phyloP scores from a whole-genome alignment of 2,113 vertebrate species.

The Pterocles burchelli region DNA sequence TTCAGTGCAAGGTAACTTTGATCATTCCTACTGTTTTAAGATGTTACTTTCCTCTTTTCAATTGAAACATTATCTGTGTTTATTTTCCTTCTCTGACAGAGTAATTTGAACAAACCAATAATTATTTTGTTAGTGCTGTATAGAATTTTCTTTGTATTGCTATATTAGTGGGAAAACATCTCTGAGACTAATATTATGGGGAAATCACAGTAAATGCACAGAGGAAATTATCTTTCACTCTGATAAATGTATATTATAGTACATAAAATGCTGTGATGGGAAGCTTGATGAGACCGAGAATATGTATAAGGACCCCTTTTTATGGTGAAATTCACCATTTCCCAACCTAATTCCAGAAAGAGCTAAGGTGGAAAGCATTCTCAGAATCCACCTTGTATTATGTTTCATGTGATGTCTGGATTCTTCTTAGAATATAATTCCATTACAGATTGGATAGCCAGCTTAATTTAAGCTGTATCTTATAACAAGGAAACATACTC shows the following conservation, averaged over 20 bases:
- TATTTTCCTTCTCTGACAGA: not conserved
- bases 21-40: not conserved
- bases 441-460: not conserved
- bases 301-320: not conserved
- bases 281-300: not conserved
- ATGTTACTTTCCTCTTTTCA: not conserved
- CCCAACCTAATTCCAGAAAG: not conserved
- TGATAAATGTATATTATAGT: not conserved
- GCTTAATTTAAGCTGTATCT: not conserved
- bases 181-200: not conserved
- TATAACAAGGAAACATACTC: not conserved
- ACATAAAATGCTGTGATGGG: not conserved
- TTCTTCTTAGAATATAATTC: not conserved
- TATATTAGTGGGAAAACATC: not conserved
- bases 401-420: not conserved
- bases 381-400: not conserved
- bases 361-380: not conserved
- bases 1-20: slow-evolving; percentile 13
- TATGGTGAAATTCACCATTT: not conserved
- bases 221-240: not conserved
- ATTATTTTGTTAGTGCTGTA: not conserved
- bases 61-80: not conserved
- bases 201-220: not conserved
- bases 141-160: not conserved
- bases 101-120: not conserved